These are phyloP conservation scores for Artibeus jamaicensis DNA, from an alignment of 2,797 vertebrate genomes.

Conservation along the genomic window DNA sequence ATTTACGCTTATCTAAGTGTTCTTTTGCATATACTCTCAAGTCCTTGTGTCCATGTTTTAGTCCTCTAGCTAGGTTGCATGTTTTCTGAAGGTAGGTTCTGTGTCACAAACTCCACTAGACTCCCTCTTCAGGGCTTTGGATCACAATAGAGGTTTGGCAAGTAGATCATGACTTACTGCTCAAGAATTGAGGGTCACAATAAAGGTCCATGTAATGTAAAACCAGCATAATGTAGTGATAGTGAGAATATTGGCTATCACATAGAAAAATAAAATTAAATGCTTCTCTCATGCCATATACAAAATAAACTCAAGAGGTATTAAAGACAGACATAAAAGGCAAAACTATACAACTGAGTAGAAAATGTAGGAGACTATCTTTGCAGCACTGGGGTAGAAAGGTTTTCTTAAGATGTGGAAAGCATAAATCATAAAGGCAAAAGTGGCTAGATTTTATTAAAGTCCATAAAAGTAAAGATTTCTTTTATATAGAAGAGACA, in stretches of 20 bases:
- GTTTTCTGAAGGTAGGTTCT: constrained; percentile 14
- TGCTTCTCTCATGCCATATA: neutral
- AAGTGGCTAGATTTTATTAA: constrained; percentile 7
- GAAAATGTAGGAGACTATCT: constrained; percentile 23
- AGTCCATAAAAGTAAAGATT: constrained; percentile 6
- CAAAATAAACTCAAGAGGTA: constrained; percentile 9
- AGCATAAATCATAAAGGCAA: neutral
- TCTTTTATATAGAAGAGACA: neutral
- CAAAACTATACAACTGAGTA: constrained; percentile 1
- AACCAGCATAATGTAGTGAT: neutral
- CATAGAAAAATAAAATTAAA: constrained; percentile 18
- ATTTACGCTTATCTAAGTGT: neutral
- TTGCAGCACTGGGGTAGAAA: neutral
- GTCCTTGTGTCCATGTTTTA: neutral
- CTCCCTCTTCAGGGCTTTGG: neutral
- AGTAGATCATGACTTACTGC: constrained; percentile 6
- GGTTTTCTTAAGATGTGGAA: neutral
- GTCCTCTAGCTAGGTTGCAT: neutral
- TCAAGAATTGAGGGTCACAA: neutral
- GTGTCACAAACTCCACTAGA: neutral
- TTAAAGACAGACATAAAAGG: constrained; percentile 21
- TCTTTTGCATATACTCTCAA: constrained; percentile 18
- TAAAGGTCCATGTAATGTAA: neutral
- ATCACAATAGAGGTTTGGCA: neutral
- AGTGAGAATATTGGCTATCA: neutral